phyloP scores from a whole-genome alignment of 2,888 invertebrate species.

The Toxonevra muliebris region DNA sequence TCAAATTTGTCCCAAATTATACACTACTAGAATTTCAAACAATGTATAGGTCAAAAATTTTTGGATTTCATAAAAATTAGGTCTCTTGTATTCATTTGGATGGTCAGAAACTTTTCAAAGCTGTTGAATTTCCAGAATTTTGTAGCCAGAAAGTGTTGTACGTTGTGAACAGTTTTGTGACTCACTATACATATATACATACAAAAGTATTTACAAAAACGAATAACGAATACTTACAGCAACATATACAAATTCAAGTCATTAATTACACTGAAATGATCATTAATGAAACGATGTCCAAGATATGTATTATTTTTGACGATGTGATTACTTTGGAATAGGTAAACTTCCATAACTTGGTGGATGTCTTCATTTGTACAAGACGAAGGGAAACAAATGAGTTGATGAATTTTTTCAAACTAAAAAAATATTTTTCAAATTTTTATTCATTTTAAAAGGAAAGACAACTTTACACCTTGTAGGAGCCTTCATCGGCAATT shows the following conservation, averaged over 20 bases:
- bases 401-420: conserved; percentile 49
- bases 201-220: background rate
- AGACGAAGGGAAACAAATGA: conserved; percentile 53
- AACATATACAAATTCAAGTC: conserved; percentile 52
- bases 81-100: no score
- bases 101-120: no score
- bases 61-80: no score
- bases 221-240: conserved; percentile 43
- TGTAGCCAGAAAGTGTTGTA: no score
- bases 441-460: background rate
- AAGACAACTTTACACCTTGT: conserved; percentile 34
- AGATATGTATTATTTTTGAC: conserved; percentile 50
- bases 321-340: conserved; percentile 49
- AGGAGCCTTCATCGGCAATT: conserved; percentile 40
- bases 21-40: no score
- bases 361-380: conserved; percentile 49
- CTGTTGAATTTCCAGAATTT: no score
- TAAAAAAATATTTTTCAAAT: conserved; percentile 23
- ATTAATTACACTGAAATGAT: conserved; percentile 47
- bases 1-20: no score
- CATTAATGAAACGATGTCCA: conserved; percentile 46
- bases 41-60: no score
- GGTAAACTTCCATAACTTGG: conserved; percentile 49
- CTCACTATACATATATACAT: no score
- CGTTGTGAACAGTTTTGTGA: no score